Conservation (phyloP, 2,888 invertebrate genomes). For the Archips crataeganus region DNA sequence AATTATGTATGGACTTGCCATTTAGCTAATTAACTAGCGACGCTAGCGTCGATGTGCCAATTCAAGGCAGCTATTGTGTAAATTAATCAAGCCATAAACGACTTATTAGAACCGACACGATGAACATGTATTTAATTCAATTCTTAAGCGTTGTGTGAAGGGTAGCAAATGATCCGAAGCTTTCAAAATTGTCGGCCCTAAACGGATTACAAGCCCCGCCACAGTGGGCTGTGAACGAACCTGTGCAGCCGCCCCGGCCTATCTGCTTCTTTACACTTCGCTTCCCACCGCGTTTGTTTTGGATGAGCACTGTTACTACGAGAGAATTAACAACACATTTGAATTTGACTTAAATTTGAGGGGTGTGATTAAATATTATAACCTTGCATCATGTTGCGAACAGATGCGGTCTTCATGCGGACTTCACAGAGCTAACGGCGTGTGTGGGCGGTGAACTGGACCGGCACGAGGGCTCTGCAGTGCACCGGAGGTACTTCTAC, state of each 20-base stretch:
- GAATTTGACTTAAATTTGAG: background rate
- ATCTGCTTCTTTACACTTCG: slow-evolving; percentile 65
- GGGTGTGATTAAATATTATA: background rate
- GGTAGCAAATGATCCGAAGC: slow-evolving; percentile 1
- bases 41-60: background rate
- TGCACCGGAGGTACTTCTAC: slow-evolving; percentile 96
- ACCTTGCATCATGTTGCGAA: slow-evolving; percentile 45
- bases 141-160: slow-evolving; percentile 9
- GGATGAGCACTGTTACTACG: slow-evolving; percentile 53
- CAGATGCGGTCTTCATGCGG: slow-evolving; percentile 97
- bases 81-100: background rate
- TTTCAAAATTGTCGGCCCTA: background rate
- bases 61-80: slow-evolving; percentile 1
- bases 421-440: slow-evolving; percentile 97
- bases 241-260: slow-evolving; percentile 51
- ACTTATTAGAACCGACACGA: slow-evolving; percentile 9
- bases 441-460: slow-evolving; percentile 97
- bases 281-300: slow-evolving; percentile 54
- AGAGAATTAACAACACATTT: slow-evolving; percentile 1
- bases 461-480: slow-evolving; percentile 93
- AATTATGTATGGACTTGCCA: background rate
- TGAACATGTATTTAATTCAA: background rate
- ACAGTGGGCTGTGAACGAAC: slow-evolving; percentile 42
- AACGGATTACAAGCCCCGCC: slow-evolving; percentile 23
- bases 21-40: background rate